Evolutionary conservation across 2,888 invertebrate species (phyloP).

Genomic region (Celastrina argiolus): DNA sequence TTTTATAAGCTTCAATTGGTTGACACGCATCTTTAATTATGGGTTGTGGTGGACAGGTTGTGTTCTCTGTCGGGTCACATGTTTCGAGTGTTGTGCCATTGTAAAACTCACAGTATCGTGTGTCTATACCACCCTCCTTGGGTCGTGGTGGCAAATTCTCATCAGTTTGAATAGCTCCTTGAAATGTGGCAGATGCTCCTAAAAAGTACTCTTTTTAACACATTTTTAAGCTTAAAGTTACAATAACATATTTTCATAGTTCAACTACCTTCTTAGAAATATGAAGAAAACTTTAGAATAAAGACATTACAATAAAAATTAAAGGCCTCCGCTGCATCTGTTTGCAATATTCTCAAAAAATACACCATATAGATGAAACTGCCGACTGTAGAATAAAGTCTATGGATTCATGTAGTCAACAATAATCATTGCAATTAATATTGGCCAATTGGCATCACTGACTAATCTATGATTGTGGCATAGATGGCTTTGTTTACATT

Average conservation of each 20-base stretch:
- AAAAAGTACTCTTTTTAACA: slow-evolving; percentile 26
- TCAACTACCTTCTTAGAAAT: no score
- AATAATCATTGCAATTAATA: no score
- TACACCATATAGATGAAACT: no score
- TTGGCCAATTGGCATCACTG: no score
- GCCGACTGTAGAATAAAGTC: no score
- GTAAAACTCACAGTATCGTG: slow-evolving; percentile 83
- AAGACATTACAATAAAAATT: no score
- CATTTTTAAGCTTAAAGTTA: background rate
- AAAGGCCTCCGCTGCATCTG: no score
- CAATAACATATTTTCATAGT: background rate
- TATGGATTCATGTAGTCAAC: no score
- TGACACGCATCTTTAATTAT: slow-evolving; percentile 79
- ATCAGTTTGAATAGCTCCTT: slow-evolving; percentile 49
- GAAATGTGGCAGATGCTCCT: slow-evolving; percentile 45
- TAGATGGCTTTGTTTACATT: no score
- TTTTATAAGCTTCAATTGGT: slow-evolving; percentile 82
- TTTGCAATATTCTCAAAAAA: no score
- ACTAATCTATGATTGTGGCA: no score
- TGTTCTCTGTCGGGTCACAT: slow-evolving; percentile 44
- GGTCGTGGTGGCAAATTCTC: slow-evolving; percentile 63
- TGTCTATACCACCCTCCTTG: slow-evolving; percentile 65
- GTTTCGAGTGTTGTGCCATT: slow-evolving; percentile 68
- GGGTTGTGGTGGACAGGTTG: slow-evolving; percentile 42
- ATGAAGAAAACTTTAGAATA: no score